Base-by-base conservation (phyloP, 1,140 invertebrate species). In the Dendrolimus punctatus region DNA sequence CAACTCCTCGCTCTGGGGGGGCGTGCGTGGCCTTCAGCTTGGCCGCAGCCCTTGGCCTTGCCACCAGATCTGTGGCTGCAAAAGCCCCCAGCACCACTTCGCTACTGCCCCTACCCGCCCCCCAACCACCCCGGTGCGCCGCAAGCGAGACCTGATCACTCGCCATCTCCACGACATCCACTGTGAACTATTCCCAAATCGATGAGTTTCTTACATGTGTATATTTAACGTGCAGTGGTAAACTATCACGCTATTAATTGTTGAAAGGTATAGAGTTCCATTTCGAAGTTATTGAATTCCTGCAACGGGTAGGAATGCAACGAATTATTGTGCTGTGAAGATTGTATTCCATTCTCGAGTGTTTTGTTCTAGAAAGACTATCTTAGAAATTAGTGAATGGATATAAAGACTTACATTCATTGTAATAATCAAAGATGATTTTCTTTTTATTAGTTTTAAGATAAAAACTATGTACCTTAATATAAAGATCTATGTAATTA, bases 81-180 rank as follows among this genome's bases (percentile, higher is more conserved):
- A 62, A 86, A 87, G 46, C 73, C 84, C 5, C 78, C 82, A 0
- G 54, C 79, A 9, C 77, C 80, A 2, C 62, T 86, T 5, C 69
- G 86, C 45, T 88, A 87, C 68, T 80, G 77, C 60, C 86, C 86
- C 8, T 87, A 88, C 61, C 86, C 84, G 8, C 79, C 82, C 6
- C 82, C 80, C 8, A 58, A 71, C 49, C 80, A 73, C 60, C 70
- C 66, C 40, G 56, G 64, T n/a, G 72, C 73, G n/a, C 64, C 65
- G 55, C 71, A 10, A 23, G 63, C 70, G 8, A 60, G 74, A 39
- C 62, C 68, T 5, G 72, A 82, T 8, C 79, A 81, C 53, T 49
- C 68, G 23, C 72, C 73, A 4, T 72, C 77, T 1, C 79, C 79
- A 3, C 46, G 78, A 51, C 81, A 83, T 57, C 81, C 78, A 3